Percentiles rank a stretch among this genome's conserved stretches.
Evolutionary conservation across 2,797 vertebrate species (phyloP).

Genomic region (Sebastes iracundus): DNA sequence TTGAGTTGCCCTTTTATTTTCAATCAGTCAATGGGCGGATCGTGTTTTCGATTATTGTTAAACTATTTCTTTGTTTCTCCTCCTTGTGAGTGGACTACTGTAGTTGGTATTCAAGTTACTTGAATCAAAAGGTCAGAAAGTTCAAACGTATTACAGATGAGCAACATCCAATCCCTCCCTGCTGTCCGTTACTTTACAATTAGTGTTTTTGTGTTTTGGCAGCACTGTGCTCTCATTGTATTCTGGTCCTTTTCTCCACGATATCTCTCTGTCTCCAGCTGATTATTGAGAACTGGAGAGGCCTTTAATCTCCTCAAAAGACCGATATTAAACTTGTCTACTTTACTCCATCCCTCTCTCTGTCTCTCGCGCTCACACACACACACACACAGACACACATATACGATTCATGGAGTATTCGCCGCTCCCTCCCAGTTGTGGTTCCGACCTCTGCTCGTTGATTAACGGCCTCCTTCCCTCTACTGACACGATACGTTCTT

Average conservation of each 20-base stretch:
- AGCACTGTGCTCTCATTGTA: conserved; percentile 4
- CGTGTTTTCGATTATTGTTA: background rate
- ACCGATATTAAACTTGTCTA: conserved; percentile 52
- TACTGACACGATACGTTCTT: conserved; percentile 61
- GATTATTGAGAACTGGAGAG: conserved; percentile 41
- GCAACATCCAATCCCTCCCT: background rate
- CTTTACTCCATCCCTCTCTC: conserved; percentile 24
- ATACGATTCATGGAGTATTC: conserved; percentile 9
- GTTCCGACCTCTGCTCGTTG: conserved; percentile 50
- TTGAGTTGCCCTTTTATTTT: conserved; percentile 13
- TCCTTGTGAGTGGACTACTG: background rate
- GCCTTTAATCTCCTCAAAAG: conserved; percentile 61
- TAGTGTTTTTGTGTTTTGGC: background rate
- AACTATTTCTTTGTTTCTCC: background rate
- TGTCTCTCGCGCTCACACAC: background rate
- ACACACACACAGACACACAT: background rate
- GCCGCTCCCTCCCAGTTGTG: conserved; percentile 19
- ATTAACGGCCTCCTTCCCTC: conserved; percentile 62
- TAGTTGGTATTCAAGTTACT: background rate
- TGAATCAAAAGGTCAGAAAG: background rate
- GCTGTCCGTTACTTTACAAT: background rate
- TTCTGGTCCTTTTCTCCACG: background rate
- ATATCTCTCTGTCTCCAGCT: conserved; percentile 34
- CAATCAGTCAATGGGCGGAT: background rate
- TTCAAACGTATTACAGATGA: background rate